These are phyloP conservation scores for Oncorhynchus kisutch DNA, from an alignment of 2,113 vertebrate species.

Conservation along the genomic window DNA sequence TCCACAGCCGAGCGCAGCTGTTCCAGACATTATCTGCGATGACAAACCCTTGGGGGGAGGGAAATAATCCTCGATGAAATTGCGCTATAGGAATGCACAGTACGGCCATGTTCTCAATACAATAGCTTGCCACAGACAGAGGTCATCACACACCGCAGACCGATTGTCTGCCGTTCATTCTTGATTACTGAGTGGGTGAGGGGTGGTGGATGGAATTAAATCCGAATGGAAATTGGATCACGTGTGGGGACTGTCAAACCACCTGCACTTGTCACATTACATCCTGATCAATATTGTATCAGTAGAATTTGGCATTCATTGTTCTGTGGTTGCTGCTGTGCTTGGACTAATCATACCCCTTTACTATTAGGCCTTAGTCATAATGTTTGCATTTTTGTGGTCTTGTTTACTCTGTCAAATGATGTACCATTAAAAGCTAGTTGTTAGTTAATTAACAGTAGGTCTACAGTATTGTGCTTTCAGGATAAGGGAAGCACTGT, in stretches of 20 bases:
- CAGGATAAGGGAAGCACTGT: background rate
- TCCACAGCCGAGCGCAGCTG: constrained; percentile 53
- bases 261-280: background rate
- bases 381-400: no score
- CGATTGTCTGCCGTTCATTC: background rate
- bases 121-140: background rate
- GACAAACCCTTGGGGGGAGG: constrained; percentile 21
- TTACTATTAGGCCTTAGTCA: no score
- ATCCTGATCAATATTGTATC: no score
- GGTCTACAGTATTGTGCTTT: no score
- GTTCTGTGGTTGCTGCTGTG: no score
- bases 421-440: no score
- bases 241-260: background rate
- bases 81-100: background rate
- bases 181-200: background rate
- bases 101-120: background rate
- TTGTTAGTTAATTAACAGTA: no score
- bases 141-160: background rate
- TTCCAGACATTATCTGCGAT: constrained; percentile 34
- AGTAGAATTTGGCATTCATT: no score
- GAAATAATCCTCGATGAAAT: background rate
- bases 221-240: background rate
- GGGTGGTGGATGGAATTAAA: background rate
- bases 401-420: no score
- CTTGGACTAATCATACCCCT: no score